Percentiles rank a stretch among this genome's conserved stretches.
These are phyloP conservation scores for Nannoperca obscura DNA, from an alignment of 2,797 vertebrate species.

Conservation along the genomic window DNA sequence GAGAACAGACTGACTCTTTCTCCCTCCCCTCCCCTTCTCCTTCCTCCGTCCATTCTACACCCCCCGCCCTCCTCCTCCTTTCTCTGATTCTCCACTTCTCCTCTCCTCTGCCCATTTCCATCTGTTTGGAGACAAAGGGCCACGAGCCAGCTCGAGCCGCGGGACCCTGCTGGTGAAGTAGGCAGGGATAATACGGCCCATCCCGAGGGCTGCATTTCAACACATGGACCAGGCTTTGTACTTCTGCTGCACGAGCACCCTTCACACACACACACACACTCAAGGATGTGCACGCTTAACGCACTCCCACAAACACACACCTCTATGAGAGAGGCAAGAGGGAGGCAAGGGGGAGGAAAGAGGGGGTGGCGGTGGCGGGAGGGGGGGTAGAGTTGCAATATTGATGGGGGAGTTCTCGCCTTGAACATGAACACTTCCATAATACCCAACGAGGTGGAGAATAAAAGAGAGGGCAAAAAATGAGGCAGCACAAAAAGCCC, in stretches of 20 bases:
- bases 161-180: slow-evolving; percentile 91
- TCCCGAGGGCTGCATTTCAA: slow-evolving; percentile 89
- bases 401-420: slow-evolving; percentile 70
- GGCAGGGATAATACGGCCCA: slow-evolving; percentile 87
- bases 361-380: background rate
- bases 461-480: slow-evolving; percentile 70
- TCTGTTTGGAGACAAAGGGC: slow-evolving; percentile 90
- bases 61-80: slow-evolving; percentile 46
- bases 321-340: slow-evolving; percentile 21
- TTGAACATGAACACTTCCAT: slow-evolving; percentile 76
- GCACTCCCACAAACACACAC: slow-evolving; percentile 38
- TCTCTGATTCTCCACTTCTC: slow-evolving; percentile 77
- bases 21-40: slow-evolving; percentile 59
- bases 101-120: slow-evolving; percentile 87
- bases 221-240: slow-evolving; percentile 89
- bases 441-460: slow-evolving; percentile 63
- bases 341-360: background rate
- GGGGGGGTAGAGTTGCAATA: slow-evolving; percentile 31
- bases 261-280: slow-evolving; percentile 48
- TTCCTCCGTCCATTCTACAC: slow-evolving; percentile 66
- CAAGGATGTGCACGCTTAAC: slow-evolving; percentile 9
- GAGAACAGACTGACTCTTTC: slow-evolving; percentile 89
- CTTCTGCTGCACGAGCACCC: slow-evolving; percentile 73
- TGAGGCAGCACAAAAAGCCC: slow-evolving; percentile 72
- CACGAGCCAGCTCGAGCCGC: slow-evolving; percentile 85